Evolutionary conservation across 1,140 invertebrate species (phyloP).

Genomic region (Andrena cerasifolii): DNA sequence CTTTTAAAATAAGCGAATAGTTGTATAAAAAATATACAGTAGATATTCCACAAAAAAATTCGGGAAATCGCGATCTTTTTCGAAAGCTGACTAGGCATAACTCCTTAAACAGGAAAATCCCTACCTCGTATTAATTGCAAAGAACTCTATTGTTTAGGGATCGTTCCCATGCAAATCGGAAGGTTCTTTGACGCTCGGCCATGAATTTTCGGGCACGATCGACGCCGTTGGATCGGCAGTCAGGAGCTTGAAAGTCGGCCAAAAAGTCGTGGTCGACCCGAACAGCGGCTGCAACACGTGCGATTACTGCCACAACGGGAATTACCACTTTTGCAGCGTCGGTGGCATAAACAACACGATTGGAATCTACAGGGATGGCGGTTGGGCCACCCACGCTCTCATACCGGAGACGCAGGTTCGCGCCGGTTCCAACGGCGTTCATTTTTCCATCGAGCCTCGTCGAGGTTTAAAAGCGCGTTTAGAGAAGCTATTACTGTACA

Average conservation of each 20-base stretch:
- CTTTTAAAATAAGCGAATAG: too few relatives aligned
- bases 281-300: slow-evolving; percentile 86
- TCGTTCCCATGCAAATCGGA: slow-evolving; percentile 85
- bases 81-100: too few relatives aligned
- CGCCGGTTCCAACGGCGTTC: too few relatives aligned
- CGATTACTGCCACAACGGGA: slow-evolving; percentile 83
- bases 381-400: slow-evolving; percentile 86
- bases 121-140: too few relatives aligned
- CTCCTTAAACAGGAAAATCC: too few relatives aligned
- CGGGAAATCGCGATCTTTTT: too few relatives aligned
- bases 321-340: slow-evolving; percentile 84
- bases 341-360: slow-evolving; percentile 86
- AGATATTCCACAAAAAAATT: too few relatives aligned
- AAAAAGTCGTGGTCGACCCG: slow-evolving; percentile 87
- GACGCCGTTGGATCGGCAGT: slow-evolving; percentile 83
- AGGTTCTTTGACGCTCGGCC: slow-evolving; percentile 84
- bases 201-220: slow-evolving; percentile 88
- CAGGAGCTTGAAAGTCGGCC: slow-evolving; percentile 84
- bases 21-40: too few relatives aligned
- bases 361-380: slow-evolving; percentile 86
- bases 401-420: slow-evolving; percentile 84
- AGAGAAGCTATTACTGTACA: background rate
- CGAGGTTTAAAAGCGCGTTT: background rate
- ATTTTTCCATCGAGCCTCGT: too few relatives aligned
- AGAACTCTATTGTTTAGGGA: slow-evolving; percentile 79